These are phyloP conservation scores for Dryocosmus kuriphilus DNA, from an alignment of 2,888 invertebrate species.

Conservation along the genomic window DNA sequence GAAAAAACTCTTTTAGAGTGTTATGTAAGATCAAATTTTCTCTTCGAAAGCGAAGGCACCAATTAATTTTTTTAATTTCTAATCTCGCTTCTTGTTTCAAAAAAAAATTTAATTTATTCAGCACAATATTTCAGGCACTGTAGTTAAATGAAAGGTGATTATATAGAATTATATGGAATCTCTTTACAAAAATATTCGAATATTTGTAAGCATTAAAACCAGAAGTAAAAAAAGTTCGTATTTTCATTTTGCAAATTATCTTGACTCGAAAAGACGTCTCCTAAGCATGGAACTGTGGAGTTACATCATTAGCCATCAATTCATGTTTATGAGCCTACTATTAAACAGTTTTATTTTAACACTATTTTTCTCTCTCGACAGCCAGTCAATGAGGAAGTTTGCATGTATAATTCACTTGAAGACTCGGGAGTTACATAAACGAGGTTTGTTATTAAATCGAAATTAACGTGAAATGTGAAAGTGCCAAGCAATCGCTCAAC, in stretches of 20 bases:
- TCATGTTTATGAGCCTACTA: constrained; percentile 46
- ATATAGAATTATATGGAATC: no score
- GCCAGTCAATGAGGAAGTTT: constrained; percentile 11
- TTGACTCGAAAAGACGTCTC: background rate
- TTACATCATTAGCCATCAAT: constrained; percentile 17
- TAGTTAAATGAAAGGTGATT: no score
- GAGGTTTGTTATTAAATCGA: constrained; percentile 65
- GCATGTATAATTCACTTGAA: constrained; percentile 7
- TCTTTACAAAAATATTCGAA: no score
- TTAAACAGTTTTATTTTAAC: constrained; percentile 43
- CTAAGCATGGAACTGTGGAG: background rate
- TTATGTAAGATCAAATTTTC: no score
- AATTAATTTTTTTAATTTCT: no score
- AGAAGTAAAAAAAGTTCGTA: constrained; percentile 48
- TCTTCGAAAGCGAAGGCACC: no score
- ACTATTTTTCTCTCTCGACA: background rate
- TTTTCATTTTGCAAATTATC: constrained; percentile 41
- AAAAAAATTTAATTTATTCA: no score
- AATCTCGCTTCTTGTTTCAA: no score
- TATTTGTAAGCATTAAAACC: no score
- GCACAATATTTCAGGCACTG: no score
- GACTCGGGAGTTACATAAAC: constrained; percentile 58
- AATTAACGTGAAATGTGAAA: constrained; percentile 73
- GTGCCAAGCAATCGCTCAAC: constrained; percentile 53
- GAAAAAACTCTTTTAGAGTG: no score